Evolutionary conservation across 2,113 vertebrate species (phyloP), one percentile per base, ranked within the genome.

Genomic region (Brachypodius melanocephalos): DNA sequence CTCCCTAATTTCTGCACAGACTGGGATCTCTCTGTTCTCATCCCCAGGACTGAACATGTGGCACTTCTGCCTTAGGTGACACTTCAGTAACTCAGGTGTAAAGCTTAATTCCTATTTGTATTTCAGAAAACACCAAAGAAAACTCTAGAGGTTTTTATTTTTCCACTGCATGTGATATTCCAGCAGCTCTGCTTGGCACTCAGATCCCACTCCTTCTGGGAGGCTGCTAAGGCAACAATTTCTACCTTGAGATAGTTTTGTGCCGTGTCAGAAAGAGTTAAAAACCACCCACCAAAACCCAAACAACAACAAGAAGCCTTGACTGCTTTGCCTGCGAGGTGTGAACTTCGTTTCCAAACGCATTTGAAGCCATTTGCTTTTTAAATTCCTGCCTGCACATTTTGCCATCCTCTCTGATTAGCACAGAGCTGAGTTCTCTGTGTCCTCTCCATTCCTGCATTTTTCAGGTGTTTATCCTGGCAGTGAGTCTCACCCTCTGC

Each of bases 281-380:
- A 74, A 34, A 48, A 22, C n/a, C 63, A 63, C 8, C 8, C 49
- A 40, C 55, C 34, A 29, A 51, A 90, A 51, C 76, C 14, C 55
- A 92, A 92, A 88, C 83, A 90, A 52, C 63, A 69, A 49, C 34
- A 54, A 80, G 66, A 66, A 90, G 6, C 58, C 17, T 28, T 3
- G n/a, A 2, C 40, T 67, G 61, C 62, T 84, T 78, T 10, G 18
- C 80, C 75, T 66, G 87, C 4, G 51, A 92, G 63, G 85, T 79
- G 91, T 31, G 93, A 91, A 85, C 46, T 40, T 71, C 81, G 20
- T 82, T 82, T 92, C 45, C 74, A 75, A 87, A 52, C 5, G 10
- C 73, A 51, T 54, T 22, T 15, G 26, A 75, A 85, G 54, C 14
- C 34, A 91, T 96, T 95, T 95, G 93, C 31, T 75, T 92, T 96